These are phyloP conservation scores for Nomada ferruginata DNA, from an alignment of 2,888 invertebrate species.

Conservation along the genomic window DNA sequence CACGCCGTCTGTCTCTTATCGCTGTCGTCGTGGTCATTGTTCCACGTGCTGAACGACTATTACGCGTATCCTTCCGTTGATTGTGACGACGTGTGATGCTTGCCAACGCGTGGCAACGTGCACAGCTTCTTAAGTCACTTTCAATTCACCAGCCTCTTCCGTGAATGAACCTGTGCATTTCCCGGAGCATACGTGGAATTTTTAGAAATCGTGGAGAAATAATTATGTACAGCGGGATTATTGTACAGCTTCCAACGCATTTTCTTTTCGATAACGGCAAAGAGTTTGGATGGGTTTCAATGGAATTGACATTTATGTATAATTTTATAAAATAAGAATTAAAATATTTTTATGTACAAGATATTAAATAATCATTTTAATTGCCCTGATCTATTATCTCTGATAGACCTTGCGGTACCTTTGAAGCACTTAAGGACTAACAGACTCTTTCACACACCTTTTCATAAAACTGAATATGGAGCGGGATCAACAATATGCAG, in stretches of 20 bases:
- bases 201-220: background rate
- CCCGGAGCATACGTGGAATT: background rate
- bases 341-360: no score
- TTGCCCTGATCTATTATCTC: no score
- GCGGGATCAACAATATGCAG: no score
- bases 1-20: conserved; percentile 49
- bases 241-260: background rate
- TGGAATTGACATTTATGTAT: no score
- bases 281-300: no score
- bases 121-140: conserved; percentile 31
- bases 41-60: conserved; percentile 49
- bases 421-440: no score
- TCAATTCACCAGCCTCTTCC: background rate
- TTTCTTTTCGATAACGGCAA: background rate
- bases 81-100: conserved; percentile 48
- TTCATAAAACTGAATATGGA: no score
- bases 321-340: no score
- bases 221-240: background rate
- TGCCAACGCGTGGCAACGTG: conserved; percentile 55
- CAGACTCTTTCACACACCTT: no score
- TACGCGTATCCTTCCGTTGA: conserved; percentile 64
- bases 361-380: no score
- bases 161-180: background rate
- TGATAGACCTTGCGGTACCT: no score
- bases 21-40: conserved; percentile 44